These are phyloP conservation scores for Drosophila saltans DNA, from an alignment of 1,140 invertebrate species.

Conservation along the genomic window DNA sequence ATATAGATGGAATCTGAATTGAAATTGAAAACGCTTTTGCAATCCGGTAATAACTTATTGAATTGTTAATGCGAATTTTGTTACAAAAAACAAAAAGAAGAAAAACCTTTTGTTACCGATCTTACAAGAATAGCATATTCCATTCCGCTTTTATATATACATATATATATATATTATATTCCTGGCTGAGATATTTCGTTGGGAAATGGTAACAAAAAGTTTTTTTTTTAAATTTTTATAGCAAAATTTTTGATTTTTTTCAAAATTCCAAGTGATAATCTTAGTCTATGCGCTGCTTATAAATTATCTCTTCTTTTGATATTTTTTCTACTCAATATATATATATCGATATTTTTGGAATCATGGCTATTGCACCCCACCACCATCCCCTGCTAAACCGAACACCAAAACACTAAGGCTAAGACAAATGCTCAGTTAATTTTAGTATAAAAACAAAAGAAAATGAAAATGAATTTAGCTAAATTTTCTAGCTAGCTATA, in stretches of 20 bases:
- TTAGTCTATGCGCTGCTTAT: not conserved
- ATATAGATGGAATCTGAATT: not conserved
- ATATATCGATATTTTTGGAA: not conserved
- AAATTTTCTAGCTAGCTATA: not conserved
- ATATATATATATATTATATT: too few species aligned
- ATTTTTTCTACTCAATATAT: not conserved
- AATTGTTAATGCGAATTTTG: not conserved
- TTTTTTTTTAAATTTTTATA: not conserved
- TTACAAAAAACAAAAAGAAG: not conserved
- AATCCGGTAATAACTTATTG: not conserved
- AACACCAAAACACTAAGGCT: not conserved
- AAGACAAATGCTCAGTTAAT: constrained; percentile 9
- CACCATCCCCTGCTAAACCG: not conserved
- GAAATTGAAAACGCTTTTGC: not conserved
- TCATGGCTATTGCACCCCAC: not conserved
- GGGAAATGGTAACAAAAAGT: not conserved
- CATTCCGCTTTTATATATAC: too few species aligned
- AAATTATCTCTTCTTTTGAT: constrained; percentile 6
- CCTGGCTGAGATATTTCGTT: not conserved
- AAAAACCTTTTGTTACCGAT: too few species aligned
- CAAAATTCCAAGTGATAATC: constrained; percentile 1
- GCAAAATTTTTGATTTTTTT: not conserved
- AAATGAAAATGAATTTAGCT: not conserved
- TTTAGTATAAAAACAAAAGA: not conserved
- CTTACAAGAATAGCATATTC: too few species aligned